Base-by-base conservation (phyloP, 2,113 vertebrate genomes). In the Melanostigma gelatinosum region DNA sequence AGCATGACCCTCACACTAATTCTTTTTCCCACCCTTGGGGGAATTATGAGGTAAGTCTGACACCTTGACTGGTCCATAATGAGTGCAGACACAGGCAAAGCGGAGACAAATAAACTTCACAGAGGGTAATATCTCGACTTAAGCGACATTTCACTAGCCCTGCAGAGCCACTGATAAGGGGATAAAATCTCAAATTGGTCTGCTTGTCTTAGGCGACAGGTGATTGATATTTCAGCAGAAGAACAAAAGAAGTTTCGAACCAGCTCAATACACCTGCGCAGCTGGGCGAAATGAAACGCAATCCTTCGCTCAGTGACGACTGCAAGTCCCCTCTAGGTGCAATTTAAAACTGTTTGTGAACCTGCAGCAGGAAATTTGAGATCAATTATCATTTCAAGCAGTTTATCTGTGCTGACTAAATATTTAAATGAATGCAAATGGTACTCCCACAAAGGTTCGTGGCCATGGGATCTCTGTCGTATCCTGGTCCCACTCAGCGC, bases 391-490 rank as follows among this genome's bases (percentile, higher is more conserved):
- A 77, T 77, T 75, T 78, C 70, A 42, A 72, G 73, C 74, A 65
- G 50, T 82, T 87, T 72, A 67, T 82, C 75, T 54, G 50, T 55
- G 72, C 76, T 68, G 82, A 79, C 83, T 80, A 75, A 83, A 91
- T 87, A 91, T 93, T 92, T 67, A 90, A 89, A 93, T 92, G 6
- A 85, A 92, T 93, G 88, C 85, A 94, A 93, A 92, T 92, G 64
- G 27, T 8, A 78, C 89, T 87, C 89, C 86, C 80, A 92, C 88
- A 74, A 81, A 90, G 85, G 84, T 79, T 83, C 78, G 79, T 69
- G 79, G 86, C 55, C 24, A 79, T 83, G 69, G 73, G 62, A 77
- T 90, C 70, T 60, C 76, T 78, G 75, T 80, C 64, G 65, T 87
- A 91, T 88, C 91, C 85, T 57, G 73, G 79, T 86, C 83, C 83